Evolutionary conservation across 2,113 vertebrate genomes (phyloP).

Genomic region (Dendropsophus ebraccatus): DNA sequence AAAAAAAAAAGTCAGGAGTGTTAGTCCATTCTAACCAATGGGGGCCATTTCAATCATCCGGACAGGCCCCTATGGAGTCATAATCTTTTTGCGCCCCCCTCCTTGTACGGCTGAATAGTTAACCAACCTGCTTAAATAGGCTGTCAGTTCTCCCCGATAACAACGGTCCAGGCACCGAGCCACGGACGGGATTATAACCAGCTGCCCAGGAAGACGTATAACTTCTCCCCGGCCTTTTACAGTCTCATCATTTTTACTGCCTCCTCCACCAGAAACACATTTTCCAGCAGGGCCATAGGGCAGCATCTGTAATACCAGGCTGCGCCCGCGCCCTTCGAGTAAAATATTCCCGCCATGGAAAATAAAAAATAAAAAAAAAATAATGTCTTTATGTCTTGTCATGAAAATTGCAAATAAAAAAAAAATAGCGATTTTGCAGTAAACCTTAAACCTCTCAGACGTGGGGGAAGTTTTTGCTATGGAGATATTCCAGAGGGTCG

Average conservation of each 20-base stretch:
- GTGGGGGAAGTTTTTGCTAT: slow-evolving; percentile 72
- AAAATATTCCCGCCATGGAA: slow-evolving; percentile 64
- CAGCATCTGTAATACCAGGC: slow-evolving; percentile 61
- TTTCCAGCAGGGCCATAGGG: slow-evolving; percentile 57
- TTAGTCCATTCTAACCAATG: slow-evolving; percentile 48
- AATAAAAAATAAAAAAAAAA: slow-evolving; percentile 64
- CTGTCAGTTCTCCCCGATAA: slow-evolving; percentile 59
- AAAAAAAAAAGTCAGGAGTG: slow-evolving; percentile 49
- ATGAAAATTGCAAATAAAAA: slow-evolving; percentile 75
- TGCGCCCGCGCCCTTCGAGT: too few species aligned
- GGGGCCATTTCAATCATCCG: slow-evolving; percentile 51
- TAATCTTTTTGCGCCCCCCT: slow-evolving; percentile 53
- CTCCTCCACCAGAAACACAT: slow-evolving; percentile 57
- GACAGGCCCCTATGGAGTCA: neutral
- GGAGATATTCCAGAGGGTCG: slow-evolving; percentile 78
- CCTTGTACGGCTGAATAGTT: slow-evolving; percentile 50
- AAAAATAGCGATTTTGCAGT: slow-evolving; percentile 72
- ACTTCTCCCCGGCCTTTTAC: slow-evolving; percentile 57
- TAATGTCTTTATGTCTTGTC: slow-evolving; percentile 70
- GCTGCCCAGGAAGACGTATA: slow-evolving; percentile 57
- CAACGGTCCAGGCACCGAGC: slow-evolving; percentile 59
- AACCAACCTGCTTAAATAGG: slow-evolving; percentile 57
- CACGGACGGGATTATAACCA: slow-evolving; percentile 47
- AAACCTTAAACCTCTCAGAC: slow-evolving; percentile 71
- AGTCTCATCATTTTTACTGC: slow-evolving; percentile 60